phyloP scores from a whole-genome alignment of 2,888 invertebrate species.

The Xanthorhoe spadicearia region DNA sequence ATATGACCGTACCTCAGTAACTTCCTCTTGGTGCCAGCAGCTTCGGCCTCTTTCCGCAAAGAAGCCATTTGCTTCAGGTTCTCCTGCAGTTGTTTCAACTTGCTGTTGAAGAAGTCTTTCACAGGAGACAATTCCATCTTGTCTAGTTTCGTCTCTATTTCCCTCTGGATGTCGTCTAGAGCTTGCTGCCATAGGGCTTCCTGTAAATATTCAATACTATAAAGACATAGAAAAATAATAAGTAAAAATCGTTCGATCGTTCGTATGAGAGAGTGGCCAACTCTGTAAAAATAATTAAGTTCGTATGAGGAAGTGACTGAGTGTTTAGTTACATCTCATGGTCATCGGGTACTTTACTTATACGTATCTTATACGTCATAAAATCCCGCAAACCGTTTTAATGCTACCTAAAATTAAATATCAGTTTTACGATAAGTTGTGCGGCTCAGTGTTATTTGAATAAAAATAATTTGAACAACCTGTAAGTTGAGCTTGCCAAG shows the following conservation, averaged over 20 bases:
- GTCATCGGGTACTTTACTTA: too few relatives aligned
- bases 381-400: too few relatives aligned
- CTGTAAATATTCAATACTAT: conserved; percentile 53
- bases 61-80: conserved; percentile 85
- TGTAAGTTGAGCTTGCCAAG: conserved; percentile 86
- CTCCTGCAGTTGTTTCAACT: conserved; percentile 85
- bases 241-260: too few relatives aligned
- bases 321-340: too few relatives aligned
- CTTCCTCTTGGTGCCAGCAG: conserved; percentile 89
- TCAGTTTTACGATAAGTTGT: too few relatives aligned
- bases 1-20: conserved; percentile 79
- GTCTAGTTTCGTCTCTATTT: conserved; percentile 88
- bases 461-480: conserved; percentile 55
- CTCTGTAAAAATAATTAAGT: too few relatives aligned
- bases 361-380: too few relatives aligned
- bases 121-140: conserved; percentile 87
- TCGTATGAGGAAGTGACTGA: too few relatives aligned
- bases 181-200: conserved; percentile 87
- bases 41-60: conserved; percentile 86
- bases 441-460: background rate
- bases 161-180: conserved; percentile 87
- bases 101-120: conserved; percentile 86
- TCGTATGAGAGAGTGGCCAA: too few relatives aligned
- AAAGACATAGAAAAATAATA: too few relatives aligned
- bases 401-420: background rate